Base-by-base conservation (phyloP, 1,140 invertebrate genomes). In the Drosophila novamexicana region DNA sequence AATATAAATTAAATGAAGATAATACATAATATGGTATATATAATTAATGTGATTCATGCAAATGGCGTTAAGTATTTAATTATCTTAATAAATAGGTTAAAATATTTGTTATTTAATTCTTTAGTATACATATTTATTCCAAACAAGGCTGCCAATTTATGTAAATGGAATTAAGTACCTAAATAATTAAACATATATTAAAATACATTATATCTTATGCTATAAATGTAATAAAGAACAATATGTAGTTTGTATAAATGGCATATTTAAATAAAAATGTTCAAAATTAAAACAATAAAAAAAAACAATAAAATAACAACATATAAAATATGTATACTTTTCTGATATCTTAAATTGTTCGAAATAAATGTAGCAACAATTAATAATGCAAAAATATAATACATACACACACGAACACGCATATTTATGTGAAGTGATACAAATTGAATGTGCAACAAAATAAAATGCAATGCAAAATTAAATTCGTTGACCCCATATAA, bases 401-500 rank as follows among this genome's bases (percentile, higher is more conserved):
- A 42, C 42, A 7, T 6, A 47, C 10, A 18, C 9, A 12, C 7
- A 63, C n/a, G 7, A 3, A 22, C n/a, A 42, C 36, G 36, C 9
- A 32, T 65, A 40, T 56, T 34, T 61, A 61, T 16, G 36, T 54
- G 37, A 49, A 56, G 52, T 70, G 37, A 49, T 45, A 57, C 49
- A 53, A 67, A 67, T 54, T 67, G 37, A 61, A 69, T 66, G 64
- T 34, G 58, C 50, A 62, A 62, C 37, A 18, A 77, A 74, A 59
- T 32, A 56, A 62, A 76, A 61, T 73, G 71, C 61, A 73, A 72
- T 50, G 61, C 47, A 63, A 63, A 82, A 83, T 77, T 73, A 56
- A 79, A 82, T 77, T 77, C 83, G 77, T 86, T 86, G 83, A 86
- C 79, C 83, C 66, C 79, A 54, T 66, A 58, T 57, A 65, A 54